Evolutionary conservation across 2,888 invertebrate species (phyloP).

Genomic region (Beris morrisii): DNA sequence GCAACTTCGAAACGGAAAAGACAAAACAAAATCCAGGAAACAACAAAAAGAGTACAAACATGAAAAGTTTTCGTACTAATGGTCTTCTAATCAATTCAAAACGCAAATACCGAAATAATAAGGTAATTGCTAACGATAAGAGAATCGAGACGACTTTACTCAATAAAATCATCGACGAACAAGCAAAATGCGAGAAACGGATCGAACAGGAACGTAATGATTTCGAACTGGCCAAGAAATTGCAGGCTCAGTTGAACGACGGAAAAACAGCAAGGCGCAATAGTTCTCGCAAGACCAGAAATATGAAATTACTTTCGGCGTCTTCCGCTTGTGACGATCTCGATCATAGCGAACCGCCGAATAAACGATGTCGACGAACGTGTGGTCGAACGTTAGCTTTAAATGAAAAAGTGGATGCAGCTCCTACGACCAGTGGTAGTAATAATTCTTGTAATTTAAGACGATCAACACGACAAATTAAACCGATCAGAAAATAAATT

Average conservation of each 20-base stretch:
- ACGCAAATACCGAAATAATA: neutral
- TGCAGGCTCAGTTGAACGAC: slow-evolving; percentile 31
- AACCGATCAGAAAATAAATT: slow-evolving; percentile 18
- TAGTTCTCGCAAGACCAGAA: neutral
- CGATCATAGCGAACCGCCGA: neutral
- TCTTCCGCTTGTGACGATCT: neutral
- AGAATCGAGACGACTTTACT: neutral
- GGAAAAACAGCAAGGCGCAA: neutral
- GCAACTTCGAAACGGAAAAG: neutral
- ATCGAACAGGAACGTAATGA: slow-evolving; percentile 35
- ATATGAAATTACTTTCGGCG: neutral
- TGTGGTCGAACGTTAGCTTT: slow-evolving; percentile 16
- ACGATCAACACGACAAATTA: slow-evolving; percentile 11
- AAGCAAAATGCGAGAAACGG: slow-evolving; percentile 32
- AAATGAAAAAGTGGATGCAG: neutral
- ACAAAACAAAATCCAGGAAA: neutral
- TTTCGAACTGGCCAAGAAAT: slow-evolving; percentile 37
- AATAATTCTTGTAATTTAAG: slow-evolving; percentile 2
- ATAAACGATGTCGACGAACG: slow-evolving; percentile 16
- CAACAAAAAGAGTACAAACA: neutral
- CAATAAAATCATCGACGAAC: slow-evolving; percentile 27
- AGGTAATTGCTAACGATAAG: neutral
- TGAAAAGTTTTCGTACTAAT: neutral
- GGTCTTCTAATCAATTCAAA: neutral
- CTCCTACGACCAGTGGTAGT: too few relatives aligned